Base-by-base conservation (phyloP, 2,113 vertebrate species). In the Callipepla squamata region DNA sequence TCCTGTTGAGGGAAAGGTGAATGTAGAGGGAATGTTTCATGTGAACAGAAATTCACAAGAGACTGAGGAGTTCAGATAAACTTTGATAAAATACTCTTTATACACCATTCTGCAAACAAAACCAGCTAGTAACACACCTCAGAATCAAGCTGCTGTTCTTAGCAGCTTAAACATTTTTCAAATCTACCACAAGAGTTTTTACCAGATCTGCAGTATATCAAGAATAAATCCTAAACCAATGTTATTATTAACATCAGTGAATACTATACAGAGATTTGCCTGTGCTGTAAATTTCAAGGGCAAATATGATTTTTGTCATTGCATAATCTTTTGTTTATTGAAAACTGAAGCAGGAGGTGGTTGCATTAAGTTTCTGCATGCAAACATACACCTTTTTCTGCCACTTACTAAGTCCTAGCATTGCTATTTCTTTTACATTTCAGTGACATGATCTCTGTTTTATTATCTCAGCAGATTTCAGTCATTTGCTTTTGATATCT, bases 21-120 rank as follows among this genome's bases (percentile, higher is more conserved):
- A 85, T 30, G 59, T 9, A 90, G 36, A 85, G 21, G 13, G 22
- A 85, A 80, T 40, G n/a, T 23, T 92, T 80, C 75, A 63, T 45
- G 17, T 66, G 88, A 93, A 80, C 20, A 62, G 0, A 44, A 26
- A 85, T 85, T 87, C 67, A 80, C 53, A 57, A 92, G 72, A 45
- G 85, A 80, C 59, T 85, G 78, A 44, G 32, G 25, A 76, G 70
- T 91, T 91, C 75, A 68, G 36, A 89, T 6, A 76, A 68, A 40
- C 34, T 68, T 77, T 73, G n/a, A 85, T 73, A 82, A 77, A 93
- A 87, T 48, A 69, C 19, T 69, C 67, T 91, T 72, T 65, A 63
- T 72, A 44, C 22, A 66, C 25, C 40, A 80, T n/a, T 65, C 36
- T 51, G 53, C 62, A 94, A 94, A 79, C 44, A 94, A 93, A 95